Base-by-base conservation (phyloP, 2,888 invertebrate species). In the Sphaerophoria rueppellii region DNA sequence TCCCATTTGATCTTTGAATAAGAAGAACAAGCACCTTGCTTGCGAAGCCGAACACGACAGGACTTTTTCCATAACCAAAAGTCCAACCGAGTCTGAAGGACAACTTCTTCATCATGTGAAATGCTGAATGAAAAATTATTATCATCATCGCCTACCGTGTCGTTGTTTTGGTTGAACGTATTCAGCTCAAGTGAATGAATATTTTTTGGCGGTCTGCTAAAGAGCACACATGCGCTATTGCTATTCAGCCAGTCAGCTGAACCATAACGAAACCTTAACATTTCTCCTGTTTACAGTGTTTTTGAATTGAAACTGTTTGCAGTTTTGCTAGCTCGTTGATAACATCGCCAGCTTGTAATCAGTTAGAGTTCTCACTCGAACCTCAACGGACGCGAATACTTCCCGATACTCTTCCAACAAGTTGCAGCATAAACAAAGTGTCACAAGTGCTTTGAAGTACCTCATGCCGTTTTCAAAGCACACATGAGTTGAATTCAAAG, bases 21-120 rank as follows among this genome's bases (percentile, higher is more conserved):
- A 43, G 9, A 43, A 9, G 48, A 34, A 32, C n/a, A 14, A 11
- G 7, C 34, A 58, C 35, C 65, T 58, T 35, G 11, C 16, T n/a
- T n/a, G n/a, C n/a, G n/a, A n/a, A n/a, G n/a, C n/a, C n/a, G n/a
- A n/a, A n/a, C n/a, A n/a, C 6, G 6, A 9, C 40, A 40, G 6
- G 5, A 14, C 37, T 43, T 43, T 52, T 11, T 11, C 24, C 24
- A 43, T 24, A 40, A 43, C 60, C 43, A 43, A 9, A 69, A 83
- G 54, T 76, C 71, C 83, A 83, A 58, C 67, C 67, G 57, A 80
- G 75, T 83, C 83, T 80, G 80, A 83, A 83, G 83, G 83, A 71
- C 80, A 83, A 43, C 70, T 71, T 48, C 61, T 69, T 71, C 75
- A 80, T 75, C 71, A 37, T 35, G 14, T 61, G 48, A 43, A 63